Base-by-base conservation (phyloP, 2,113 vertebrate genomes). In the Anser brachyrhynchus region DNA sequence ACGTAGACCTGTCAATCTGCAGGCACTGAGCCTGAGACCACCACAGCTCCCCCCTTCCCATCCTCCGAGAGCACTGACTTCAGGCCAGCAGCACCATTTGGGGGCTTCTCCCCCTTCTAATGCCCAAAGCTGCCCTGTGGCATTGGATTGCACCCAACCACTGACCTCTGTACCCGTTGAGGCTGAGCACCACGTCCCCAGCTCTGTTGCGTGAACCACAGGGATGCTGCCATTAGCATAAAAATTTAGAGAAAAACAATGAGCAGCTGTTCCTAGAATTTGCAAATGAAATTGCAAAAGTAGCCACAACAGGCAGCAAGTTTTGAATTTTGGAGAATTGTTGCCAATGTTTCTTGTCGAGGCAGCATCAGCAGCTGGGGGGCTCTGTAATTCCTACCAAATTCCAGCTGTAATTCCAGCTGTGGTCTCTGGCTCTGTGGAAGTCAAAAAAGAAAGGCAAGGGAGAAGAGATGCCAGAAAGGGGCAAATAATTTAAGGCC, bases 341-440 rank as follows among this genome's bases (percentile, higher is more conserved):
- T 85, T 91, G 89, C 44, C 26, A 55, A 10, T 3, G 7, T 74
- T 79, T 93, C 67, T 62, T 87, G 51, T 79, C 29, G 46, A 84
- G 77, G 64, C 80, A 93, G 70, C 55, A 7, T 72, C 76, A 78
- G 77, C 87, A 91, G 49, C 58, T 84, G 71, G 54, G 81, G 62
- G 65, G 69, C 72, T 3, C 10, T 21, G 3, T 54, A 13, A 70
- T 83, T 94, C 19, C 41, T 77, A 44, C 87, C 16, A 13, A 49
- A 87, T 21, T 49, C 46, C 20, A 49, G 46, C 20, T 49, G 46
- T 49, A 49, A 49, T 49, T 21, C 71, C 52, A 86, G 57, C 59
- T 80, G 72, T 67, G 46, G 44, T 44, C 54, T 84, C 0, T 0
- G 21, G 7, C 54, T 62, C 33, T 62, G 14, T 49, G n/a, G 10